phyloP scores from a whole-genome alignment of 2,797 vertebrate species.

The Enteromius treurensis region DNA sequence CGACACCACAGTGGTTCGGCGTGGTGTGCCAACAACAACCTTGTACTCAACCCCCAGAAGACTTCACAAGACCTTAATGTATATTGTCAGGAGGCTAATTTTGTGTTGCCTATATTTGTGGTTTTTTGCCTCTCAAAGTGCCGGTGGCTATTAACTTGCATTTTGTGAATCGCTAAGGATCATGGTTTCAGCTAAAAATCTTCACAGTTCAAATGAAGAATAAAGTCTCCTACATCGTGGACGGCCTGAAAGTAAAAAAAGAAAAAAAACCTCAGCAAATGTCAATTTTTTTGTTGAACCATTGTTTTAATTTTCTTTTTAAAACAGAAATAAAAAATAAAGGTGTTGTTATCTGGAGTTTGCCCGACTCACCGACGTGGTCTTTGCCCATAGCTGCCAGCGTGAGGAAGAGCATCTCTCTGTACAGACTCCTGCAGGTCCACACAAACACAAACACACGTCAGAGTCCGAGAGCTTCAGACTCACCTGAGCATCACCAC shows the following conservation, averaged over 20 bases:
- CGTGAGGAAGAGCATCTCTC: conserved; percentile 91
- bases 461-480: not conserved
- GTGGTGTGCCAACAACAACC: not conserved
- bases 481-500: not conserved
- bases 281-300: not conserved
- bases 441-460: conserved; percentile 13
- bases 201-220: not conserved
- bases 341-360: not conserved
- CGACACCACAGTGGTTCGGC: not conserved
- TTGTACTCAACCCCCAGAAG: not conserved
- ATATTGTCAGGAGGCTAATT: not conserved
- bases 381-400: conserved; percentile 91
- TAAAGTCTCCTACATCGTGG: not conserved
- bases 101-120: not conserved
- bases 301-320: not conserved
- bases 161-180: not conserved
- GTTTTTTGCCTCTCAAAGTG: not conserved
- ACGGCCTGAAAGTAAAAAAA: not conserved
- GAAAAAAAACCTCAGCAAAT: not conserved
- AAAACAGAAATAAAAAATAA: not conserved
- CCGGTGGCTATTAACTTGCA: not conserved
- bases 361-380: conserved; percentile 75
- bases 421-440: conserved; percentile 85
- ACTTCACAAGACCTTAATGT: not conserved
- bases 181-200: not conserved